Base-by-base conservation (phyloP, 2,888 invertebrate species). In the Cryptus armator region DNA sequence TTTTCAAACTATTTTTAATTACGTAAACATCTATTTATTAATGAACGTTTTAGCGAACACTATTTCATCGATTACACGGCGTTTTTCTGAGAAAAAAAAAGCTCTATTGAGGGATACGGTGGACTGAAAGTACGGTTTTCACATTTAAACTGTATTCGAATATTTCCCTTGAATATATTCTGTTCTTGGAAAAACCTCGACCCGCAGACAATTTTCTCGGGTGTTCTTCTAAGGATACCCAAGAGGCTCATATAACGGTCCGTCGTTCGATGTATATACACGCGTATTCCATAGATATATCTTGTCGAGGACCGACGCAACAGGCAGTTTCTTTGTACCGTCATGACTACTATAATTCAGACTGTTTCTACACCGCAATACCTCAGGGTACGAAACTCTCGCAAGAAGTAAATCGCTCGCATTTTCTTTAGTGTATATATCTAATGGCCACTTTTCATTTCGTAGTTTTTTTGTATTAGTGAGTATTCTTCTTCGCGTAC, bases 251-350 rank as follows among this genome's bases (percentile, higher is more conserved):
- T 37, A 24, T 32, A 37, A 76, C 19, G 24, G 53, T 67, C 76
- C 43, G 19, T 67, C 37, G 12, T 56, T 53, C 53, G 37, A 66
- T 48, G 53, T 66, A 51, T 29, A 56, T 56, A 24, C 32, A 66
- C 43, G 48, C 14, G 43, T 53, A 53, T 44, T 19, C 24, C 53
- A 67, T 19, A 56, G 19, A 67, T 37, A 37, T 46, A 70, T 48
- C 24, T 10, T 9, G 48, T 19, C 48, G 10, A 51, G 70, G n/a
- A 48, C 24, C 46, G 68, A 48, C 70, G 81, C 75, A 75, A 81
- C 81, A 75, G 81, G 70, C 75, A 64, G 75, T 44, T 53, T 29
- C 81, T 76, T 76, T 74, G 56, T 68, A 56, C 10, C 51, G 48
- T 59, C 48, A 48, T 62, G 48, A 37, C 59, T 68, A 51, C 51